Percentiles rank a stretch among this genome's conserved stretches.
Evolutionary conservation across 2,888 invertebrate species (phyloP).

Genomic region (Anodontia alba): DNA sequence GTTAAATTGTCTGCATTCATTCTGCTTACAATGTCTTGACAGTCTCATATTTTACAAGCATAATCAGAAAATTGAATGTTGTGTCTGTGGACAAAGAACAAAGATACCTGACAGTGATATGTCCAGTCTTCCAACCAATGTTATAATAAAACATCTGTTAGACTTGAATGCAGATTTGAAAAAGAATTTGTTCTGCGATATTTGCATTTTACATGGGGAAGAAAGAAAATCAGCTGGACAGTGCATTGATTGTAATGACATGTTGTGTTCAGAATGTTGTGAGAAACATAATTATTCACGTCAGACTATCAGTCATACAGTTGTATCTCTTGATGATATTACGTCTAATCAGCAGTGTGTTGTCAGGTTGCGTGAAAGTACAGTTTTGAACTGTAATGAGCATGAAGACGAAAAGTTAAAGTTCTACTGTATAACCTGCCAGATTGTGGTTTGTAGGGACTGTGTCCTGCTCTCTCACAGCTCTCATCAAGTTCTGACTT

Average conservation of each 20-base stretch:
- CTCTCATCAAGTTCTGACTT: conserved; percentile 26
- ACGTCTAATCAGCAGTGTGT: not conserved
- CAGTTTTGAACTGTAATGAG: conserved; percentile 7
- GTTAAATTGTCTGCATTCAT: conserved; percentile 59
- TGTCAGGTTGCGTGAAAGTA: not conserved
- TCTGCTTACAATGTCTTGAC: conserved; percentile 52
- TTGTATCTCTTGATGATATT: conserved; percentile 44
- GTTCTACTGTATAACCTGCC: conserved; percentile 59
- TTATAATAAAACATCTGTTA: conserved; percentile 24
- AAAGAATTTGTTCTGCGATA: conserved; percentile 28
- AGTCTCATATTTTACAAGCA: conserved; percentile 14
- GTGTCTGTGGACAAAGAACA: conserved; percentile 27
- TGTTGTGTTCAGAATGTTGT: conserved; percentile 61
- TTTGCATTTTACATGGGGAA: conserved; percentile 45
- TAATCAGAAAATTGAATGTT: conserved; percentile 31
- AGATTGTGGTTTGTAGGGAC: conserved; percentile 47
- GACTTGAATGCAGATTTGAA: not conserved
- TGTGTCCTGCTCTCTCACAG: conserved; percentile 56
- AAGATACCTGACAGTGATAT: conserved; percentile 8
- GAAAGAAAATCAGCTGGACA: conserved; percentile 22
- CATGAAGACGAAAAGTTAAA: conserved; percentile 40
- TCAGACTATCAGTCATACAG: conserved; percentile 59
- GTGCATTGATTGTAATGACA: conserved; percentile 64
- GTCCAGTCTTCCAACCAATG: conserved; percentile 24
- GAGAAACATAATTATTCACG: conserved; percentile 65